A percentile compares a stretch with the other conserved stretches of the same genome.
These are phyloP conservation scores for Larimichthys crocea DNA, from an alignment of 2,113 vertebrate genomes.

Conservation along the genomic window DNA sequence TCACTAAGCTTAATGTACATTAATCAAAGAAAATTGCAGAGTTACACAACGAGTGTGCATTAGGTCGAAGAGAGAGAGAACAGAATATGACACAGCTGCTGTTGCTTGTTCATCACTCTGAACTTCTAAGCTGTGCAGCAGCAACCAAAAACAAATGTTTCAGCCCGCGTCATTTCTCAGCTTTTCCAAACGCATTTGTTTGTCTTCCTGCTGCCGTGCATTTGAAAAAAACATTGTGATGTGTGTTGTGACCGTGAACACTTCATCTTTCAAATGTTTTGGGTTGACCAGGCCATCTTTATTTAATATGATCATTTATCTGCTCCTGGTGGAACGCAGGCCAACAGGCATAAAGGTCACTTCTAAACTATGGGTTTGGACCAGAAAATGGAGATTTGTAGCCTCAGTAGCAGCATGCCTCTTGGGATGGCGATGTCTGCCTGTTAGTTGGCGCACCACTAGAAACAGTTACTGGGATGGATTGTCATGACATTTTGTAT, in stretches of 20 bases:
- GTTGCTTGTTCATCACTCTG: not conserved
- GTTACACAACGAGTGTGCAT: not conserved
- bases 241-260: conserved; percentile 3
- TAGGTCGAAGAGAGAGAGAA: not conserved
- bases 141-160: conserved; percentile 32
- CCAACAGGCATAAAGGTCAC: conserved; percentile 30
- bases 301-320: conserved; percentile 34
- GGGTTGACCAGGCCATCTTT: conserved; percentile 25
- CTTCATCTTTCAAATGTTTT: conserved; percentile 40
- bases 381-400: not conserved
- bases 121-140: conserved; percentile 12
- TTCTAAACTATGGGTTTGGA: not conserved
- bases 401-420: not conserved
- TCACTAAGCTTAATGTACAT: not conserved
- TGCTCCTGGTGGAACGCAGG: not conserved
- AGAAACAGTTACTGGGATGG: not conserved
- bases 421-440: not conserved
- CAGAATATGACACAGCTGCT: not conserved
- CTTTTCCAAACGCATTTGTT: conserved; percentile 39
- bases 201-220: conserved; percentile 10
- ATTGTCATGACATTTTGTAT: not conserved
- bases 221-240: not conserved
- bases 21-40: not conserved
- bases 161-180: conserved; percentile 29
- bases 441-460: not conserved